phyloP scores from a whole-genome alignment of 2,888 invertebrate genomes.

The Lycaena phlaeas region DNA sequence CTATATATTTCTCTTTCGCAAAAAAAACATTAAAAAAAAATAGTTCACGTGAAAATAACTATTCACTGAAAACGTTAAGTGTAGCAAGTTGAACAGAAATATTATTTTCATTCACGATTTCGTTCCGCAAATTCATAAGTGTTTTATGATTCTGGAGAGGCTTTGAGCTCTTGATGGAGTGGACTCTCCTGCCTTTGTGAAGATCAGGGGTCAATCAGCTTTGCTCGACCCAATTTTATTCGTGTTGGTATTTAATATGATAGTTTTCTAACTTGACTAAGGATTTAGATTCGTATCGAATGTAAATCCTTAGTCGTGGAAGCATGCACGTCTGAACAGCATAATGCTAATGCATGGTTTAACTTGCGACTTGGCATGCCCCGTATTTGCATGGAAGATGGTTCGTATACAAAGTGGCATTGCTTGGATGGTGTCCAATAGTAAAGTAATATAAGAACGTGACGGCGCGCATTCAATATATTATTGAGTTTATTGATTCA shows the following conservation, averaged over 20 bases:
- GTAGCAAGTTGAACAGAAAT: not conserved
- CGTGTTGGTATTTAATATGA: no score
- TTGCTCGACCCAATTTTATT: not conserved
- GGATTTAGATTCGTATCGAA: not conserved
- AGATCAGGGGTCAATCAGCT: not conserved
- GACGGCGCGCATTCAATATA: not conserved
- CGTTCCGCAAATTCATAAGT: not conserved
- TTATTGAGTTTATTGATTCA: no score
- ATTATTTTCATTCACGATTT: not conserved
- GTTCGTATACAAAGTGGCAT: conserved; percentile 12
- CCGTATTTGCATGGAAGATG: conserved; percentile 11
- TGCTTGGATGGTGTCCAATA: conserved; percentile 15
- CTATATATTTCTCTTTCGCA: not conserved
- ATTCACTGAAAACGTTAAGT: not conserved
- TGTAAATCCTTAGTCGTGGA: not conserved
- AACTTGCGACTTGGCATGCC: conserved; percentile 10
- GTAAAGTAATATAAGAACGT: not conserved
- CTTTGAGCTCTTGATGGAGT: not conserved
- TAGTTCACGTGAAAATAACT: no score
- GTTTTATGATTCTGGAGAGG: not conserved
- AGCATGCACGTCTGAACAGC: conserved; percentile 7
- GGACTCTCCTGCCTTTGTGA: not conserved
- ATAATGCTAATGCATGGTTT: conserved; percentile 11
- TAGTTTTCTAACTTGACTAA: no score
- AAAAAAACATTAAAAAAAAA: no score